Percentiles rank a stretch among this genome's conserved stretches.
Conservation (phyloP, 2,797 vertebrate species). For the Pelochelys cantorii region DNA sequence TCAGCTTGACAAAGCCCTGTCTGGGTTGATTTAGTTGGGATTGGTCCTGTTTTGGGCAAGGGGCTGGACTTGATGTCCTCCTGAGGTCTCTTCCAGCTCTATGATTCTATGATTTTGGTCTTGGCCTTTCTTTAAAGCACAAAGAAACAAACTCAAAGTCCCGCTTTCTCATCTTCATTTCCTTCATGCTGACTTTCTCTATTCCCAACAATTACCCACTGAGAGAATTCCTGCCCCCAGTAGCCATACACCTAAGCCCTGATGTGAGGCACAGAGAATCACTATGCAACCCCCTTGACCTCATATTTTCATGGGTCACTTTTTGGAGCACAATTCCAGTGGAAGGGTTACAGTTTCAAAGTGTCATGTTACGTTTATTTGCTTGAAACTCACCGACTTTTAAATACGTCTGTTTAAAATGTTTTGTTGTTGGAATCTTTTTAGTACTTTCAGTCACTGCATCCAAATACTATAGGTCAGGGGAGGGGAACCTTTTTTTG, state of each 20-base stretch:
- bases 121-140: conserved; percentile 3
- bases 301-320: background rate
- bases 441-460: background rate
- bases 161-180: background rate
- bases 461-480: background rate
- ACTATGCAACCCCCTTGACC: background rate
- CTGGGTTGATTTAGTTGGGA: too few species aligned
- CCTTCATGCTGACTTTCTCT: background rate
- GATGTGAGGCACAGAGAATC: background rate
- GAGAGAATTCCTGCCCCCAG: background rate
- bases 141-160: background rate
- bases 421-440: background rate
- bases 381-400: background rate
- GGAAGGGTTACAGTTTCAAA: background rate
- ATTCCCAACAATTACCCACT: background rate
- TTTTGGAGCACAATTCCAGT: background rate
- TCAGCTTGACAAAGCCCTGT: too few species aligned
- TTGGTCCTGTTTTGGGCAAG: too few species aligned
- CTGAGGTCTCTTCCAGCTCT: too few species aligned
- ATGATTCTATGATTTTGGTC: background rate
- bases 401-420: background rate
- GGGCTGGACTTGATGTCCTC: too few species aligned
- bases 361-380: background rate
- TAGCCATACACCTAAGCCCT: background rate
- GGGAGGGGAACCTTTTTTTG: too few species aligned